Evolutionary conservation across 2,113 vertebrate species (phyloP).

Genomic region (Ascaphus truei): DNA sequence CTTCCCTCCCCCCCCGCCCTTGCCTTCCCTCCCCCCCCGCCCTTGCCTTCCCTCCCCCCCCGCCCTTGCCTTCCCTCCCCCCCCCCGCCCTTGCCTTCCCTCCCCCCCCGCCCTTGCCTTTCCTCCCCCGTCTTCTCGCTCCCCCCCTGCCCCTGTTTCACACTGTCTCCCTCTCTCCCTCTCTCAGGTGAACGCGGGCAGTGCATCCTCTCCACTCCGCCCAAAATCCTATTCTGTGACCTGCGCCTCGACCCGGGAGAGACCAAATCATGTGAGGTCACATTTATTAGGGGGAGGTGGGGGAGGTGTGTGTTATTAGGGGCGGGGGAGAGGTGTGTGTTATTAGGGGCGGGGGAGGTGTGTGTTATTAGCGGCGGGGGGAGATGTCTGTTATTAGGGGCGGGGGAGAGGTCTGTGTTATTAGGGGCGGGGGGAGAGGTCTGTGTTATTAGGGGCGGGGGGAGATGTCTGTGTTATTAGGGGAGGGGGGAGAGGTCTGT

Average conservation of each 20-base stretch:
- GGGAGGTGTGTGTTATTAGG: too few species aligned
- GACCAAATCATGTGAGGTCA: conserved; percentile 77
- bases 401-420: conserved; percentile 12
- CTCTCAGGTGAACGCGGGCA: conserved; percentile 88
- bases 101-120: background rate
- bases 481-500: background rate
- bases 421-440: too few species aligned
- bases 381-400: too few species aligned
- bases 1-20: too few species aligned
- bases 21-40: background rate
- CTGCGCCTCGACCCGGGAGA: conserved; percentile 90
- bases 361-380: background rate
- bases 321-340: background rate
- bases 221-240: conserved; percentile 97
- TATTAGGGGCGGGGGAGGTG: background rate
- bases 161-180: background rate
- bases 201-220: conserved; percentile 93
- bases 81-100: background rate
- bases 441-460: too few species aligned
- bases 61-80: background rate
- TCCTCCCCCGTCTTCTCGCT: background rate
- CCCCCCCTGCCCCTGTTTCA: background rate
- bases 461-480: conserved; percentile 15
- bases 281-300: too few species aligned
- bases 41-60: background rate